A percentile compares a stretch with the other conserved stretches of the same genome.
phyloP scores from a whole-genome alignment of 2,797 vertebrate species.

The Urosaurus nigricauda region DNA sequence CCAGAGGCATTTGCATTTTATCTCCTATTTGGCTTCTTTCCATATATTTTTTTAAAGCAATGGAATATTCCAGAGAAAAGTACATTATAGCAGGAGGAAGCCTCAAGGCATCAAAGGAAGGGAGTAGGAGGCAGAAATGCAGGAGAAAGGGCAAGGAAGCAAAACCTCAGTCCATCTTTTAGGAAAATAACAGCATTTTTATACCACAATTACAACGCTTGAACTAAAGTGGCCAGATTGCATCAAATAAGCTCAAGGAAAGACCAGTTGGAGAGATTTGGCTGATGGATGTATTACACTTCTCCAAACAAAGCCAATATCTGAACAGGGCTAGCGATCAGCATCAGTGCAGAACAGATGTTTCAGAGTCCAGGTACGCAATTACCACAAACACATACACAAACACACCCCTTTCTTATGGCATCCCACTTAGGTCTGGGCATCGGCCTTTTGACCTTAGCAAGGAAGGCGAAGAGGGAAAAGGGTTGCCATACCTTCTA shows the following conservation, averaged over 20 bases:
- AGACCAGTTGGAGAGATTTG: too few relatives aligned
- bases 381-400: too few relatives aligned
- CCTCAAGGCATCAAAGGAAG: background rate
- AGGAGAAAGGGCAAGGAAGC: constrained; percentile 62
- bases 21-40: background rate
- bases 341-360: background rate
- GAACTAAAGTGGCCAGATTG: too few relatives aligned
- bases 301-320: too few relatives aligned
- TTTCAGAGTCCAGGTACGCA: too few relatives aligned
- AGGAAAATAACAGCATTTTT: constrained; percentile 1
- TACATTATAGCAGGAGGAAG: background rate
- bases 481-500: constrained; percentile 85
- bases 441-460: too few relatives aligned
- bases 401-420: too few relatives aligned
- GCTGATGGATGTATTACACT: too few relatives aligned
- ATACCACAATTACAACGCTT: too few relatives aligned
- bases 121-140: constrained; percentile 48
- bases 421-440: too few relatives aligned
- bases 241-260: too few relatives aligned
- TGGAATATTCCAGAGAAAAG: constrained; percentile 41
- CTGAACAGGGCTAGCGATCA: background rate
- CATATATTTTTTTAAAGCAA: background rate
- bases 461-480: too few relatives aligned
- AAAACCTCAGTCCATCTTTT: constrained; percentile 51
- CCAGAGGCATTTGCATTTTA: background rate